These are phyloP conservation scores for Pentalonia nigronervosa DNA, from an alignment of 1,140 invertebrate species.

Conservation along the genomic window DNA sequence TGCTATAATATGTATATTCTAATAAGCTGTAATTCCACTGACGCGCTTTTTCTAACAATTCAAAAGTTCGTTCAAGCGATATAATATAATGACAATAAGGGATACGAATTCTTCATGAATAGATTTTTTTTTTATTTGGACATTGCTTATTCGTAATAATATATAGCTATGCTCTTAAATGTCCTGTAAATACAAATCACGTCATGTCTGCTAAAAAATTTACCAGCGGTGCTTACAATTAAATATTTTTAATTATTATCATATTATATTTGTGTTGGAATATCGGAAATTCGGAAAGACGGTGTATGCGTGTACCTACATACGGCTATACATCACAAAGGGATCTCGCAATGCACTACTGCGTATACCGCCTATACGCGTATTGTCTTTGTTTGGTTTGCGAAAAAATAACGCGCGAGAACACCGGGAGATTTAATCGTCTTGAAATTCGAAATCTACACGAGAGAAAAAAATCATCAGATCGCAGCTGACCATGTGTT, in stretches of 20 bases:
- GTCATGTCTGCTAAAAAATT: not conserved
- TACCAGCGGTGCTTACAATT: not conserved
- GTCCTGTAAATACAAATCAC: not conserved
- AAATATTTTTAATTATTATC: not conserved
- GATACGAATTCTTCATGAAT: not conserved
- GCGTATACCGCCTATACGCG: no score
- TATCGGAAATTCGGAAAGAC: conserved; percentile 1
- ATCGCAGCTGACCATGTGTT: not conserved
- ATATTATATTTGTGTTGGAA: not conserved
- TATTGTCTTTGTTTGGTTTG: not conserved
- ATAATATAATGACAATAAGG: not conserved
- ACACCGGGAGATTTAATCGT: not conserved
- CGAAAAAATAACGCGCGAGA: not conserved
- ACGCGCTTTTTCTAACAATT: not conserved
- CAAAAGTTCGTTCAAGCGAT: not conserved
- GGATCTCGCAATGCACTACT: not conserved
- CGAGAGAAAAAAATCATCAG: not conserved
- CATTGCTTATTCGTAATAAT: not conserved
- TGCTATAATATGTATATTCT: not conserved
- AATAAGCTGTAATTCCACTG: not conserved
- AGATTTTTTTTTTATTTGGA: not conserved
- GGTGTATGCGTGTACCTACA: not conserved
- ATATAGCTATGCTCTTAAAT: not conserved
- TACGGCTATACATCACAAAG: not conserved
- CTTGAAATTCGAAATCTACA: not conserved